Evolutionary conservation across 2,888 invertebrate genomes (phyloP).

Genomic region (Luperina testacea): DNA sequence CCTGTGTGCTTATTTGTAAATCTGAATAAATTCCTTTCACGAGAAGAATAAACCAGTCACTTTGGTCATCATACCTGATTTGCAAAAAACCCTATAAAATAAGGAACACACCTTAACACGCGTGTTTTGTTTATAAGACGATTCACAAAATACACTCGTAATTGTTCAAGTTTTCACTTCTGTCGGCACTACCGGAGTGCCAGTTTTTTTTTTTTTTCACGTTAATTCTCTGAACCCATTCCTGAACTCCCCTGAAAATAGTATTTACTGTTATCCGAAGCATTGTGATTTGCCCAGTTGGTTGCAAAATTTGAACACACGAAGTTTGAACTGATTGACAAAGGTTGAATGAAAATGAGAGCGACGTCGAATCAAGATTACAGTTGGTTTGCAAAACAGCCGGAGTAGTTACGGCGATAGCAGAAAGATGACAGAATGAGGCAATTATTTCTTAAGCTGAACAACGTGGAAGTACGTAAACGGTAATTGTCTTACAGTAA

Average conservation of each 20-base stretch:
- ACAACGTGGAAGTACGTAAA: conserved; percentile 8
- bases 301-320: not conserved
- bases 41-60: no score
- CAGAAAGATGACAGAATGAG: not conserved
- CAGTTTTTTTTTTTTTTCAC: no score
- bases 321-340: not conserved
- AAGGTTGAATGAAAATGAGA: conserved; percentile 11
- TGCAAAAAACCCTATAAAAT: no score
- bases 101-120: no score
- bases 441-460: conserved; percentile 8
- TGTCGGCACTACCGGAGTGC: no score
- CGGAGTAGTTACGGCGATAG: not conserved
- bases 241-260: not conserved
- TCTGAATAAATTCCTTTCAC: no score
- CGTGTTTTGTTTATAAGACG: no score
- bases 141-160: no score
- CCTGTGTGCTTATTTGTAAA: no score
- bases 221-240: not conserved
- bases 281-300: not conserved
- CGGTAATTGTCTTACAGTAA: conserved; percentile 9
- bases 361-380: not conserved
- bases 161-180: no score
- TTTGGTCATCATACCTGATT: no score
- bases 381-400: not conserved
- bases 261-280: not conserved